A percentile compares a stretch with the other conserved stretches of the same genome.
phyloP scores from a whole-genome alignment of 2,113 vertebrate genomes.

The Carassius auratus region DNA sequence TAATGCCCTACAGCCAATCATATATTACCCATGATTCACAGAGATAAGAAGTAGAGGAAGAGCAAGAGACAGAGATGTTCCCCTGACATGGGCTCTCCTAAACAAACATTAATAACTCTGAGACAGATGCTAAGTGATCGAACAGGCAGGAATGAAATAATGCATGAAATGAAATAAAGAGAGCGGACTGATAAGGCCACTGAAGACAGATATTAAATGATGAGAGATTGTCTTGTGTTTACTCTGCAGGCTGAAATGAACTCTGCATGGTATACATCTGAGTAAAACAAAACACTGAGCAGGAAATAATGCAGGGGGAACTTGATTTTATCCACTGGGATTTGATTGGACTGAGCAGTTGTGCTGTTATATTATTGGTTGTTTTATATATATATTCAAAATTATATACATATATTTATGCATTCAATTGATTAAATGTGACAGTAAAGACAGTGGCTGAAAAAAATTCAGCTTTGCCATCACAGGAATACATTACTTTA shows the following conservation, averaged over 20 bases:
- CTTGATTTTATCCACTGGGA: not conserved
- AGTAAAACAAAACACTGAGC: conserved; percentile 13
- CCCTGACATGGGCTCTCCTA: conserved; percentile 28
- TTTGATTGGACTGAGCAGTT: not conserved
- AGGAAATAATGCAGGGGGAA: conserved; percentile 4
- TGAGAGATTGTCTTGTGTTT: conserved; percentile 43
- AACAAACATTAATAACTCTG: conserved; percentile 35
- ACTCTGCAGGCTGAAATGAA: conserved; percentile 12
- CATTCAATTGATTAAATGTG: too few relatives aligned
- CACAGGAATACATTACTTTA: too few relatives aligned
- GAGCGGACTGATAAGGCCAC: conserved; percentile 1
- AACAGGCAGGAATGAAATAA: conserved; percentile 33
- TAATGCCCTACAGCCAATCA: conserved; percentile 42
- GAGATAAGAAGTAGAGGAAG: conserved; percentile 28
- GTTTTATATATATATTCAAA: too few relatives aligned
- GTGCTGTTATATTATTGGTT: not conserved
- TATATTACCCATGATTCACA: conserved; percentile 27
- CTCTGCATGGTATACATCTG: not conserved
- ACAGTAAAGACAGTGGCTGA: too few relatives aligned
- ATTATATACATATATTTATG: too few relatives aligned
- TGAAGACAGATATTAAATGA: conserved; percentile 30
- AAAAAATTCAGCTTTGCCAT: too few relatives aligned
- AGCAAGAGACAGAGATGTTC: conserved; percentile 33
- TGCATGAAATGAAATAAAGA: conserved; percentile 36
- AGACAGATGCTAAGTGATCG: conserved; percentile 11